Evolutionary conservation across 2,797 vertebrate species (phyloP), one percentile per base, ranked within the genome.

Genomic region (Pteropus rufus): DNA sequence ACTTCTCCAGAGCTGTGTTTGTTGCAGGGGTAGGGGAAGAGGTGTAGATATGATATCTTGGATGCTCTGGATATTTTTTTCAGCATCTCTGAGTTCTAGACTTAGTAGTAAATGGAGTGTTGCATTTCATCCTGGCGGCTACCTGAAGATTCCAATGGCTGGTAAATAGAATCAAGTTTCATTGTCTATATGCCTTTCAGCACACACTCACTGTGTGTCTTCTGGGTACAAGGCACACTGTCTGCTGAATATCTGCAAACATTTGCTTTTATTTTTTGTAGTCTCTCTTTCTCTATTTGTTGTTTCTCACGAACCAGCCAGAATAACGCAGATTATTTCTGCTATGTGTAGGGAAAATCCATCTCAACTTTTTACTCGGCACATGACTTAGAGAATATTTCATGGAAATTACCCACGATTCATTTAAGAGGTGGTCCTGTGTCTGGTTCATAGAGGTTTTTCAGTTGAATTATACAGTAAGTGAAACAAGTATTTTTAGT

Each of bases 141-240:
- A 94, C 21, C 64, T 62, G 23, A 84, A 77, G 31, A 73, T 60
- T 93, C 19, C 41, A 70, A 49, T 81, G 31, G 21, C n/a, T 91
- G 49, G 41, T 80, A 84, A 90, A 67, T 15, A 85, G 34, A 88
- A 39, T 60, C 56, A 93, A 72, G 46, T 82, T 64, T 44, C 16
- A 91, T 52, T 91, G 67, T n/a, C 31, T 82, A 52, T 12, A 96
- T 44, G 58, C 91, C 16, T 83, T 86, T 96, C 39, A 93, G 19
- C 10, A 64, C 10, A 73, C 14, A 80, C 10, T 64, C 29, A 60
- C 60, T 58, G 19, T 79, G 6, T 73, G 19, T 77, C 39, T 83
- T 96, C 18, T 62, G 65, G 29, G 24, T 64, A 36, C 10, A 44
- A 70, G 12, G 31, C 16, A 64, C 4, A 12, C 67, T 49, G 15